These are phyloP conservation scores for Connochaetes taurinus DNA, from an alignment of 2,113 vertebrate species.

Conservation along the genomic window DNA sequence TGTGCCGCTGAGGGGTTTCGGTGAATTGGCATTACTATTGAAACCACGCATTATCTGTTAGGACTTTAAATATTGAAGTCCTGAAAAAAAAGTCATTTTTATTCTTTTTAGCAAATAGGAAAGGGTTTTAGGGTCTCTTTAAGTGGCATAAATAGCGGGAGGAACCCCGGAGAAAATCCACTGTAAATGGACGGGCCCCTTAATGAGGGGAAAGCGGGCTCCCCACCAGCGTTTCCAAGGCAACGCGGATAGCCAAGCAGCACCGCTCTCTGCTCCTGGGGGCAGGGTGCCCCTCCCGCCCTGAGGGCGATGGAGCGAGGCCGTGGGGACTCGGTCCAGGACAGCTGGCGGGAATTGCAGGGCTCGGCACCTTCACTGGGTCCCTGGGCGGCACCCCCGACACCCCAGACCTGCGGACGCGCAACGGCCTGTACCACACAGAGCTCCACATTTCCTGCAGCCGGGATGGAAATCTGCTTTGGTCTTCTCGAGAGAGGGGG, in stretches of 20 bases:
- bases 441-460: fast-evolving
- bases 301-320: constrained; percentile 54
- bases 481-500: neutral
- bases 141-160: constrained; percentile 53
- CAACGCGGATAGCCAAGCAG: constrained; percentile 77
- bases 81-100: constrained; percentile 56
- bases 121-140: constrained; percentile 58
- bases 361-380: fast-evolving
- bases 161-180: constrained; percentile 68
- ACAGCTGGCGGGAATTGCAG: constrained; percentile 43
- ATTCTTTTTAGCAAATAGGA: constrained; percentile 45
- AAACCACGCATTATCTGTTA: neutral
- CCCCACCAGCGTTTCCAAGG: constrained; percentile 81
- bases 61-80: constrained; percentile 47
- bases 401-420: neutral
- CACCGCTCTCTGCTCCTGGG: constrained; percentile 69
- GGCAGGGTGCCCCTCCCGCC: constrained; percentile 64
- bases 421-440: fast-evolving
- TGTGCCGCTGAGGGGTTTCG: neutral
- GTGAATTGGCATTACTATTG: neutral
- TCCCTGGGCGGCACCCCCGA: constrained; percentile 39
- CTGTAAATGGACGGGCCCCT: constrained; percentile 68
- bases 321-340: constrained; percentile 47
- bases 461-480: fast-evolving
- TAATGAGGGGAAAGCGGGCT: constrained; percentile 74